Conservation (phyloP, 2,797 vertebrate genomes). For the Sebastes hubbsi region DNA sequence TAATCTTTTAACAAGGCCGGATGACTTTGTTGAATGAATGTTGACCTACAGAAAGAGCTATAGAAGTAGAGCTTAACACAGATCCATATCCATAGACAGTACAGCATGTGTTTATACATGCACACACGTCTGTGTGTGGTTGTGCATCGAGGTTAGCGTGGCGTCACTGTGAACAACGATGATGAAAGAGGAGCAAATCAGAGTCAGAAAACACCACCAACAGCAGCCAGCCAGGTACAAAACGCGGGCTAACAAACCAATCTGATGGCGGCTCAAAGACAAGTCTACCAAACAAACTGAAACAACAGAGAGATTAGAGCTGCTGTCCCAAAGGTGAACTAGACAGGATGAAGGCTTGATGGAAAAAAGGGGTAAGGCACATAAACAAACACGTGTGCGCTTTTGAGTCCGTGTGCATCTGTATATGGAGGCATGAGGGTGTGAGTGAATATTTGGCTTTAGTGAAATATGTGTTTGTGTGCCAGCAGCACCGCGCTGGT, state of each 20-base stretch:
- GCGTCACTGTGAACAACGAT: not conserved
- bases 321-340: slow-evolving; percentile 23
- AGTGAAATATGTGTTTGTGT: slow-evolving; percentile 20
- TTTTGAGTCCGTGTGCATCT: slow-evolving; percentile 12
- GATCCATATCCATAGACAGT: no score
- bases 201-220: not conserved
- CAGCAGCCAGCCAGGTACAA: slow-evolving; percentile 18
- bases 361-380: not conserved
- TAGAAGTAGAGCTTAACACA: not conserved
- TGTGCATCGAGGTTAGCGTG: not conserved
- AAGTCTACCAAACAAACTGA: slow-evolving; percentile 24
- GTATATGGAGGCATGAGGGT: not conserved
- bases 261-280: slow-evolving; percentile 45
- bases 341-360: slow-evolving; percentile 24
- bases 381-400: slow-evolving; percentile 38
- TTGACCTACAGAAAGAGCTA: not conserved
- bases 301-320: slow-evolving; percentile 53
- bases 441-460: slow-evolving; percentile 27
- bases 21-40: not conserved
- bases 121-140: not conserved
- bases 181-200: slow-evolving; percentile 10
- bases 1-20: no score
- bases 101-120: not conserved
- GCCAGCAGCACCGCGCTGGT: slow-evolving; percentile 20
- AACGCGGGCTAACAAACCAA: slow-evolving; percentile 27